These are phyloP conservation scores for Siderastrea radians DNA, from an alignment of 92 coral and sea anemone genomes.

Conservation along the genomic window DNA sequence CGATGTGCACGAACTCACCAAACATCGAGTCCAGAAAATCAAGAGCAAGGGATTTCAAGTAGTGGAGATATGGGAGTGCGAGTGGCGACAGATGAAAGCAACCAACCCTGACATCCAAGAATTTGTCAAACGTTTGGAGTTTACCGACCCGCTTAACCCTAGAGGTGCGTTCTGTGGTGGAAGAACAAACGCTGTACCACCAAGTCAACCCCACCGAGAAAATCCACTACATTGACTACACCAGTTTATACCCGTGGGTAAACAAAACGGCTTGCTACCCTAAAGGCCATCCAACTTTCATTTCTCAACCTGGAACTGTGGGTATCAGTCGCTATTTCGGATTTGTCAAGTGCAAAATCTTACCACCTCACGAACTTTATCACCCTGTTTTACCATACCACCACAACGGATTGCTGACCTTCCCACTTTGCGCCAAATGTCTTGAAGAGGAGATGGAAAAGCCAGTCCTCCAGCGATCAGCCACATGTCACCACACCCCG, in stretches of 20 bases:
- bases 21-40: no score
- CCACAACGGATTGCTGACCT: background rate
- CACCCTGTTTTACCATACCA: background rate
- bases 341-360: background rate
- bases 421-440: background rate
- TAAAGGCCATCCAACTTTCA: background rate
- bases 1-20: no score
- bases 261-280: background rate
- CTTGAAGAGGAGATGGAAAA: background rate
- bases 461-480: background rate
- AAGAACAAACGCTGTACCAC: background rate
- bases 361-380: background rate
- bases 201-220: background rate
- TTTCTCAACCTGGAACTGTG: no score
- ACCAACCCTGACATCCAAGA: no score
- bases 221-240: background rate
- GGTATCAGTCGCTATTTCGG: no score
- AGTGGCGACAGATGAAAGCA: no score
- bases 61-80: no score
- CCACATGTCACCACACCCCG: background rate
- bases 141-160: background rate
- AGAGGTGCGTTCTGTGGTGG: background rate
- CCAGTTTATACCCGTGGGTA: background rate
- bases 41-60: no score
- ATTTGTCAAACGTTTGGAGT: background rate